phyloP scores from a whole-genome alignment of 2,888 invertebrate species.

The Asteroscopus sphinx region DNA sequence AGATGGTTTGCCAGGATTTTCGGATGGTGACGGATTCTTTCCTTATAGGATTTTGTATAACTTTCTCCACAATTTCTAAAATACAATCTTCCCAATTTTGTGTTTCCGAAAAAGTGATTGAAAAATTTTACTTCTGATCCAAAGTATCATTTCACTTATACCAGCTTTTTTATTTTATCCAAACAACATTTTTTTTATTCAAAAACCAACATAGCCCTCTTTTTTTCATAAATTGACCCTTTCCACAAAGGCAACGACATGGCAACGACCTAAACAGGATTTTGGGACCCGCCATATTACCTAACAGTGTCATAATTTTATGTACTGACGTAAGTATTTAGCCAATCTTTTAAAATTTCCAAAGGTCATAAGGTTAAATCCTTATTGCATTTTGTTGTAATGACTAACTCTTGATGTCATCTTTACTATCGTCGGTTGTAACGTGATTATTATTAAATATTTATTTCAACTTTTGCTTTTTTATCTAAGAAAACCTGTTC shows the following conservation, averaged over 20 bases:
- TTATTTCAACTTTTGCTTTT: slow-evolving; percentile 1
- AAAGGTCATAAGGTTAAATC: slow-evolving; percentile 27
- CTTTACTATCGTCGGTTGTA: slow-evolving; percentile 6
- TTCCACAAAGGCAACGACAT: slow-evolving; percentile 17
- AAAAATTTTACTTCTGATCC: background rate
- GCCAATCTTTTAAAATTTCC: slow-evolving; percentile 7
- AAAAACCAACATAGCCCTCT: background rate
- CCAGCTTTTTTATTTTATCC: background rate
- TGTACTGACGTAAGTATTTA: slow-evolving; percentile 23
- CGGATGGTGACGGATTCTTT: too few relatives aligned
- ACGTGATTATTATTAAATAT: slow-evolving; percentile 11
- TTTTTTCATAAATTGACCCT: slow-evolving; percentile 5
- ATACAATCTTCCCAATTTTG: too few relatives aligned
- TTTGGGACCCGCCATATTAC: slow-evolving; percentile 7
- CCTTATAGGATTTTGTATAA: too few relatives aligned
- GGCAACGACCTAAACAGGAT: slow-evolving; percentile 23
- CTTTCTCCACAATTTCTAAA: too few relatives aligned
- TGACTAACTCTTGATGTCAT: slow-evolving; percentile 49
- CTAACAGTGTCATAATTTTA: slow-evolving; percentile 33
- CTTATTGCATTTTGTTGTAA: slow-evolving; percentile 28
- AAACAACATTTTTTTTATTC: slow-evolving; percentile 5
- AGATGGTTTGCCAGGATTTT: too few relatives aligned
- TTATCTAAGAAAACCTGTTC: slow-evolving; percentile 20
- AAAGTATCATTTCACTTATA: background rate
- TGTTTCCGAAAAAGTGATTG: background rate